Base-by-base conservation (phyloP, 2,113 vertebrate genomes). In the Vombatus ursinus region DNA sequence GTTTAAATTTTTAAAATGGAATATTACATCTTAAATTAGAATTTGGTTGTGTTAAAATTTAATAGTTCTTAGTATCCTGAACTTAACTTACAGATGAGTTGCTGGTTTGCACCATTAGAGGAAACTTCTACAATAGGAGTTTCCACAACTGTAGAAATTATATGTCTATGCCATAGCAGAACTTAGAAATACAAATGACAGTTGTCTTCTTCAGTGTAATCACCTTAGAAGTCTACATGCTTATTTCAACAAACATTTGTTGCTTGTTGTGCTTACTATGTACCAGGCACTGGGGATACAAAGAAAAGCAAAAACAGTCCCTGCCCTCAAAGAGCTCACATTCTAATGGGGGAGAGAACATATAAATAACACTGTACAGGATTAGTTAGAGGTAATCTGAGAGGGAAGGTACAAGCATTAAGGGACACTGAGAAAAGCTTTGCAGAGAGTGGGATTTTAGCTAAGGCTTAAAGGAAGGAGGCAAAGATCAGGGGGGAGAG, bases 171-270 rank as follows among this genome's bases (percentile, higher is more conserved):
- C 37, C n/a, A 44, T 44, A 84, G 8, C 92, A 93, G 44, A 92
- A 93, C 89, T 92, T 54, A 52, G 6, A 61, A 0, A 49, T 50
- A 50, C 49, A 52, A 92, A 68, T 94, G 47, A 91, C 61, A 84
- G 0, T 93, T 97, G 89, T 90, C 47, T 44, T 37, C 23, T 95
- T 95, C 23, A 31, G 84, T 94, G 51, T 94, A 92, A 22, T 93
- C 11, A 92, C 19, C 7, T 92, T 91, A 57, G 90, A 68, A 89
- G 51, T 23, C 31, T 37, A 25, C 26, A 10, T 0, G 28, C 50
- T 92, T 93, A 94, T 94, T 68, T 22, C 84, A 53, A 52, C 53
- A 37, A 57, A 10, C 22, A 25, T 96, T 31, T 57, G 0, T 47
- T 93, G 8, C 48, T 28, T 95, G 28, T 61, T 31, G 26, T 61